Percentiles rank a stretch among this genome's conserved stretches.
These are phyloP conservation scores for Callorhinus ursinus DNA, from an alignment of 2,113 vertebrate species.

Conservation along the genomic window DNA sequence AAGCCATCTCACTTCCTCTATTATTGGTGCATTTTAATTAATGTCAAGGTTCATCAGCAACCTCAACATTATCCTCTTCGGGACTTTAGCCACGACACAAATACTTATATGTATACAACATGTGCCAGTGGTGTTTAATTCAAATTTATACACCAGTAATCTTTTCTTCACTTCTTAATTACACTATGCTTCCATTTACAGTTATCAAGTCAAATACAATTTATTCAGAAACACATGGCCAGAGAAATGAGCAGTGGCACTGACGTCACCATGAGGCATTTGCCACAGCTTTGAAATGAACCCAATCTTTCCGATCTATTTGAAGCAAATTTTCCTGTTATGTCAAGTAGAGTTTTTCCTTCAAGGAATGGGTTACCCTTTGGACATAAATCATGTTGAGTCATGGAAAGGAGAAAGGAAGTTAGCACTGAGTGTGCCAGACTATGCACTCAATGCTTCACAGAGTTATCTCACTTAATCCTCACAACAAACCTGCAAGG, in stretches of 20 bases:
- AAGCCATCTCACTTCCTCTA: neutral
- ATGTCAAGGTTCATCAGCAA: constrained; percentile 49
- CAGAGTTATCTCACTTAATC: neutral
- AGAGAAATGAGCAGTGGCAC: neutral
- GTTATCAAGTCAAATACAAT: constrained; percentile 35
- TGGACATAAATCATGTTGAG: neutral
- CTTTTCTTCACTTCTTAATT: constrained; percentile 42
- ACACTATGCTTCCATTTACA: neutral
- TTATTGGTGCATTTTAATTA: constrained; percentile 49
- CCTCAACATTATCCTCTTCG: neutral
- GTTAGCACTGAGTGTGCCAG: neutral
- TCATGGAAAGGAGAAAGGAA: neutral
- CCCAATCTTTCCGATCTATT: neutral
- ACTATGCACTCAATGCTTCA: neutral
- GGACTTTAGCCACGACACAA: neutral
- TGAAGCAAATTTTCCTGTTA: neutral
- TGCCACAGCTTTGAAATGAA: neutral
- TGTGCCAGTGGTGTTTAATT: neutral
- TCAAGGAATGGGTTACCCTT: neutral
- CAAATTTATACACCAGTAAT: neutral
- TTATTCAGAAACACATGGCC: neutral
- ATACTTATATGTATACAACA: neutral
- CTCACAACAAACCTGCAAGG: neutral
- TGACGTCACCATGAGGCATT: neutral
- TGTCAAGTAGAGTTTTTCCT: constrained; percentile 11